Conservation (phyloP, 2,797 vertebrate species). For the Gouania willdenowi region DNA sequence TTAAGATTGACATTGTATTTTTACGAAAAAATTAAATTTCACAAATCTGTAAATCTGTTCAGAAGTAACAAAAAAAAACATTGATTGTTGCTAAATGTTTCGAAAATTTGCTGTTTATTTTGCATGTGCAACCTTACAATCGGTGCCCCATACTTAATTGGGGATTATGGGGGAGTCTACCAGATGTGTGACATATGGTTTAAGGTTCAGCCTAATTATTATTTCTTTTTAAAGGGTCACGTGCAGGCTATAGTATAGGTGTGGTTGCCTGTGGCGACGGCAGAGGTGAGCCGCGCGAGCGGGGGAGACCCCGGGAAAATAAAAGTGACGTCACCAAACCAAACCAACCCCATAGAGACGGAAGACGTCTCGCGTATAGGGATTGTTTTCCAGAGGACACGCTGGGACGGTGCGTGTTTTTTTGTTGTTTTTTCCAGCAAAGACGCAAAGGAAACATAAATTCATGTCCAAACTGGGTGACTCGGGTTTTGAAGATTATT, state of each 20-base stretch:
- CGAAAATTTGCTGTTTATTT: too few species aligned
- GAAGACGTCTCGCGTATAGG: constrained; percentile 46
- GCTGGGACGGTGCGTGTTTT: constrained; percentile 7
- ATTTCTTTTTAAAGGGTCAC: background rate
- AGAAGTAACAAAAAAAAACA: too few species aligned
- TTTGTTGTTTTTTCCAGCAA: constrained; percentile 43
- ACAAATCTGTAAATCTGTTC: too few species aligned
- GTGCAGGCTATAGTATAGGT: constrained; percentile 23
- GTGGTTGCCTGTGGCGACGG: constrained; percentile 41
- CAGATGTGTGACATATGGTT: constrained; percentile 19
- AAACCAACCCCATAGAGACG: background rate
- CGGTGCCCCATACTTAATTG: too few species aligned
- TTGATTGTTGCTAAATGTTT: too few species aligned
- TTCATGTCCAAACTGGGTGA: constrained; percentile 64
- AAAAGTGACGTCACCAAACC: constrained; percentile 31
- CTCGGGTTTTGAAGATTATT: constrained; percentile 76
- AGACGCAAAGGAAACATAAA: constrained; percentile 67
- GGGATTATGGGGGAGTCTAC: too few species aligned
- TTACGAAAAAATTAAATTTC: too few species aligned
- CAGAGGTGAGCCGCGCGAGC: constrained; percentile 38
- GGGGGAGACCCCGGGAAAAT: constrained; percentile 76
- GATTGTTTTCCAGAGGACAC: constrained; percentile 23
- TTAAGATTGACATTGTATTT: too few species aligned
- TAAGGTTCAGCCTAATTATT: constrained; percentile 24
- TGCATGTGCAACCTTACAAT: too few species aligned